Evolutionary conservation across 2,888 invertebrate species (phyloP).

Genomic region (Troides helena): DNA sequence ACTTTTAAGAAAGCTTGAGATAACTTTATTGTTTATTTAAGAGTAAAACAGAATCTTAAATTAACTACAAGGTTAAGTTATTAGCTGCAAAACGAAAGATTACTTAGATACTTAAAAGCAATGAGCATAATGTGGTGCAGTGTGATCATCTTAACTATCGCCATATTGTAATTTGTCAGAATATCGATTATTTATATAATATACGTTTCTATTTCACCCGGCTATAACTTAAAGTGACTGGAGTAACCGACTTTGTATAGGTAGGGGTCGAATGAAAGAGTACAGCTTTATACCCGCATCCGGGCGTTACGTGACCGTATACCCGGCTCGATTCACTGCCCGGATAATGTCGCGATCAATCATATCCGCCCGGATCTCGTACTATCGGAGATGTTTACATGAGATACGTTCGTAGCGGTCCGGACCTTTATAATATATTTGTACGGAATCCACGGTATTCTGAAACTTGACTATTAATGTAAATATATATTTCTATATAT

Average conservation of each 20-base stretch:
- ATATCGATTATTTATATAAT: background rate
- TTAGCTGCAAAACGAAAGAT: no score
- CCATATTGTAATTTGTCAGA: background rate
- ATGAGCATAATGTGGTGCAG: no score
- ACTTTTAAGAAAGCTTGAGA: no score
- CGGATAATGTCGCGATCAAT: slow-evolving; percentile 31
- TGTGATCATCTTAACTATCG: no score
- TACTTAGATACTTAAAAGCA: no score
- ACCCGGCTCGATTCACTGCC: slow-evolving; percentile 29
- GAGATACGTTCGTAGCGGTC: slow-evolving; percentile 9
- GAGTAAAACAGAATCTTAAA: no score
- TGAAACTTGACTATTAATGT: background rate
- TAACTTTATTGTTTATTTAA: no score
- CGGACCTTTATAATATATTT: slow-evolving; percentile 1
- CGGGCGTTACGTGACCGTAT: slow-evolving; percentile 29
- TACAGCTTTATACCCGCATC: slow-evolving; percentile 21
- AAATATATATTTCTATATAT: background rate
- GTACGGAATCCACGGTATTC: background rate
- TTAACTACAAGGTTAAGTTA: no score
- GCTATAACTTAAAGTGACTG: slow-evolving; percentile 7
- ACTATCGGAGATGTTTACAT: slow-evolving; percentile 1
- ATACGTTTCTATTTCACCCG: background rate
- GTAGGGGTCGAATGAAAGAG: slow-evolving; percentile 29
- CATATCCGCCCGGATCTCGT: slow-evolving; percentile 25
- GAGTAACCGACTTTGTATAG: slow-evolving; percentile 9